Evolutionary conservation across 2,797 vertebrate genomes (phyloP).

Genomic region (Malurus splendens): DNA sequence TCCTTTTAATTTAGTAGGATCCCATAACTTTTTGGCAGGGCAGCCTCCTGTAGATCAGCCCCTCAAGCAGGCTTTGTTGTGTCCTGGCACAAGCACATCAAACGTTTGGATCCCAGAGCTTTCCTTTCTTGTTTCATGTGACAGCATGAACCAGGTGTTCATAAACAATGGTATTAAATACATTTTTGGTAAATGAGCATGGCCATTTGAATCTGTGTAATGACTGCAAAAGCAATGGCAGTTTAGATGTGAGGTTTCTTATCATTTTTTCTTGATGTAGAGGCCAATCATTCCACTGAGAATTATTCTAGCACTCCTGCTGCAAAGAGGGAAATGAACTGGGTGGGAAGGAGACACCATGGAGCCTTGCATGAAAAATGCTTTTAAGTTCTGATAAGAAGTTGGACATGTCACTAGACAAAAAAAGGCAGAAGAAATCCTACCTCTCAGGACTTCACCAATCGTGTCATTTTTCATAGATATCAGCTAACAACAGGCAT

Average conservation of each 20-base stretch:
- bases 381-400: neutral
- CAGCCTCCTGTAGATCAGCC: neutral
- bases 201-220: neutral
- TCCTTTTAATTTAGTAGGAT: neutral
- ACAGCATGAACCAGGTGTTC: neutral
- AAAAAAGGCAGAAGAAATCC: conserved; percentile 1
- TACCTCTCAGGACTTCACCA: neutral
- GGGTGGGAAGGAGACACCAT: neutral
- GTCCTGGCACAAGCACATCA: neutral
- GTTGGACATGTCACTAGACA: neutral
- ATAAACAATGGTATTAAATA: neutral
- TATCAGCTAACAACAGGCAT: neutral
- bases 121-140: neutral
- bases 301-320: neutral
- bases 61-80: neutral
- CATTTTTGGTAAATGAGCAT: neutral
- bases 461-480: neutral
- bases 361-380: neutral
- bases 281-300: neutral
- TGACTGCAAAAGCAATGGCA: neutral
- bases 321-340: neutral
- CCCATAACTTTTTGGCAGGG: neutral
- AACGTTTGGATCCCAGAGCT: neutral
- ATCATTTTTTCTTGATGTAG: neutral
- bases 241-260: neutral